Evolutionary conservation across 2,888 invertebrate species (phyloP).

Genomic region (Synanthedon tipuliformis): DNA sequence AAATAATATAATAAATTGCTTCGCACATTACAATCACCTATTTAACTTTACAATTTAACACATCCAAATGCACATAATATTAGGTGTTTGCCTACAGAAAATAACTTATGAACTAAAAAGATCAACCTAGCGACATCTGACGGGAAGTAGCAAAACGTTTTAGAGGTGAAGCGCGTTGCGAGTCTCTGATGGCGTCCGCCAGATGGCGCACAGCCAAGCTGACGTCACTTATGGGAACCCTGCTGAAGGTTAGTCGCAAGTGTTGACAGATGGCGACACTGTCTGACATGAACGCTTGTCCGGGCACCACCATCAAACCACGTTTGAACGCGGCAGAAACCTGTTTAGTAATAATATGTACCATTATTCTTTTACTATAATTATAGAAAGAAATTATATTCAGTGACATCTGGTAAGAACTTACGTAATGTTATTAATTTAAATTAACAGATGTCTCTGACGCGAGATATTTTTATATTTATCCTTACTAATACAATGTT

Average conservation of each 20-base stretch:
- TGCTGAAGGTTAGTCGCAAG: constrained; percentile 79
- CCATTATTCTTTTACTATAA: too few relatives aligned
- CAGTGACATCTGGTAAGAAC: too few relatives aligned
- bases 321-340: constrained; percentile 72
- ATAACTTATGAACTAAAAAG: background rate
- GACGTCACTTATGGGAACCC: constrained; percentile 74
- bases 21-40: too few relatives aligned
- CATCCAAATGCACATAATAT: too few relatives aligned
- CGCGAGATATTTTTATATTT: too few relatives aligned
- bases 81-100: too few relatives aligned
- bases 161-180: constrained; percentile 40
- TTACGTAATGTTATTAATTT: too few relatives aligned
- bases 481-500: too few relatives aligned
- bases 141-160: constrained; percentile 29
- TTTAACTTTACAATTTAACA: too few relatives aligned
- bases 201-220: constrained; percentile 71
- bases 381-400: too few relatives aligned
- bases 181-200: constrained; percentile 71
- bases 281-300: constrained; percentile 78
- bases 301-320: constrained; percentile 79
- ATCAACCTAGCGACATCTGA: constrained; percentile 18
- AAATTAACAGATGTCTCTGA: too few relatives aligned
- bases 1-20: too few relatives aligned
- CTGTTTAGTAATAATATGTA: constrained; percentile 25
- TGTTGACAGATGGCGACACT: constrained; percentile 72